Conservation (phyloP, 2,797 vertebrate species). For the Cuculus canorus region DNA sequence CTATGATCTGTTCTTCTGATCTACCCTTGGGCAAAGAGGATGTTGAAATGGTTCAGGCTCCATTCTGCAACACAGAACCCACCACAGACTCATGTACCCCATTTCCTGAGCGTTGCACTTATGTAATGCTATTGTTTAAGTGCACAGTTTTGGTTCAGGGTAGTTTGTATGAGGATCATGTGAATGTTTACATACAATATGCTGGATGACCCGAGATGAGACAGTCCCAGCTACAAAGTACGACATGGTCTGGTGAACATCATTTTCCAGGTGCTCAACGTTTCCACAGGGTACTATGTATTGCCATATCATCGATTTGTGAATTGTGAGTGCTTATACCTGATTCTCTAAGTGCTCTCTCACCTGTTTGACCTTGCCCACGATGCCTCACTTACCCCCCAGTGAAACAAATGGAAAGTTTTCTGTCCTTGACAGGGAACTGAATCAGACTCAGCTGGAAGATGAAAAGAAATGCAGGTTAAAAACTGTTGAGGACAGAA, state of each 20-base stretch:
- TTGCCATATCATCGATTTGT: background rate
- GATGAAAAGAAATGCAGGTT: background rate
- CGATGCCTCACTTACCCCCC: background rate
- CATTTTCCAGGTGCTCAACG: background rate
- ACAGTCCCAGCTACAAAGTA: background rate
- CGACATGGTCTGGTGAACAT: background rate
- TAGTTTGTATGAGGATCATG: background rate
- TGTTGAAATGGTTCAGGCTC: background rate
- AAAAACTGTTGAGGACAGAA: background rate
- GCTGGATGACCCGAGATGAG: background rate
- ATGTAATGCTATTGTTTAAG: background rate
- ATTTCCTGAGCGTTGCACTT: background rate
- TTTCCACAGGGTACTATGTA: background rate
- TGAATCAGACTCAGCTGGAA: background rate
- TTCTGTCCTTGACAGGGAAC: background rate
- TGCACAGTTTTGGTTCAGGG: background rate
- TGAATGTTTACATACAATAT: rapidly evolving
- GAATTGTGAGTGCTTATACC: background rate
- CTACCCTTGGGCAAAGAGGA: background rate
- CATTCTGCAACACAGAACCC: background rate
- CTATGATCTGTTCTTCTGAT: no score
- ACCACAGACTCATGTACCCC: background rate
- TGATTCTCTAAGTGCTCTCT: background rate
- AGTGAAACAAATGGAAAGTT: background rate
- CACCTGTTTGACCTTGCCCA: background rate